Percentiles rank a stretch among this genome's conserved stretches.
phyloP scores from a whole-genome alignment of 2,113 vertebrate genomes.

The Dasyprocta punctata region DNA sequence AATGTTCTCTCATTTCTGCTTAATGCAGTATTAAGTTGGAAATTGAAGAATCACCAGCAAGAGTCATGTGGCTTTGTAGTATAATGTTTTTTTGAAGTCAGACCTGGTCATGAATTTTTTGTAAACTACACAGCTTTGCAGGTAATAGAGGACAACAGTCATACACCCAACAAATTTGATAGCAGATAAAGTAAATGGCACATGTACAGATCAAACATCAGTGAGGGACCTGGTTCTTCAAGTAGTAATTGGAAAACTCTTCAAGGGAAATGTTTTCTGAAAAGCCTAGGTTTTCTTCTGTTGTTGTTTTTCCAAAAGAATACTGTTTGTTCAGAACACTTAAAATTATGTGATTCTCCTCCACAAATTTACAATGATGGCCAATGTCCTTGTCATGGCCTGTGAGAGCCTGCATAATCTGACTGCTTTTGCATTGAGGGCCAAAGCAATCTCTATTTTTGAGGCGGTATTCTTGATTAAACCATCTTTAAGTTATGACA shows the following conservation, averaged over 20 bases:
- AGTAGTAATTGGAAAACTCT: background rate
- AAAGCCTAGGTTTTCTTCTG: background rate
- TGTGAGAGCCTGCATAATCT: background rate
- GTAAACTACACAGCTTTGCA: background rate
- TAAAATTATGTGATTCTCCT: background rate
- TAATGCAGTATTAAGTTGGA: background rate
- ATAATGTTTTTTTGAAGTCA: background rate
- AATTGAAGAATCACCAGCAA: background rate
- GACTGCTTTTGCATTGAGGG: background rate
- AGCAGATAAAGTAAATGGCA: background rate
- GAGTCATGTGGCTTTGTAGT: background rate
- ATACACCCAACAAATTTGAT: background rate
- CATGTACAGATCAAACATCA: background rate
- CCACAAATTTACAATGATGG: background rate
- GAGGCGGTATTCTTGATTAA: background rate
- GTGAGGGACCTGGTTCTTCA: background rate
- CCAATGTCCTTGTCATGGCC: background rate
- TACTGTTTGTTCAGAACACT: background rate
- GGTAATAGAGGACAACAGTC: background rate
- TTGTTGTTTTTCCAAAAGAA: background rate
- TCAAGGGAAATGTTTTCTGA: background rate
- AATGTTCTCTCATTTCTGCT: background rate
- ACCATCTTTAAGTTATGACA: background rate
- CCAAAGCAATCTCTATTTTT: background rate
- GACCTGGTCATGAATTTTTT: background rate